Evolutionary conservation across 2,888 invertebrate species (phyloP).

Genomic region (Andrena hattorfiana): DNA sequence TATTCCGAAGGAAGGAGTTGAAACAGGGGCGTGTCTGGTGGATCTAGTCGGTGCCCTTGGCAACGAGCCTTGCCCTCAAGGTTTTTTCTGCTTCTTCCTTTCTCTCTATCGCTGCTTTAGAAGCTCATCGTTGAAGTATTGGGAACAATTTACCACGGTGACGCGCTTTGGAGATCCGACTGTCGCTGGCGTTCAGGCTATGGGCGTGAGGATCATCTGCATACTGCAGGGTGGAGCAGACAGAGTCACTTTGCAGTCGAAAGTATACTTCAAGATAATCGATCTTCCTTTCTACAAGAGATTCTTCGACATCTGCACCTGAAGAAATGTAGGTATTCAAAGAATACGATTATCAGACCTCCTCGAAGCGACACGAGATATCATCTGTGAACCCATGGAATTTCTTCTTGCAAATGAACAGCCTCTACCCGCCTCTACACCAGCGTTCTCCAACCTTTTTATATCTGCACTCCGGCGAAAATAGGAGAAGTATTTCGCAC

Average conservation of each 20-base stretch:
- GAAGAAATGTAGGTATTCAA: background rate
- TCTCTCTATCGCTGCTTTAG: conserved; percentile 24
- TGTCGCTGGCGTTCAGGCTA: conserved; percentile 27
- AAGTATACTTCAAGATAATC: conserved; percentile 7
- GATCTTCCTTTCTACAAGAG: background rate
- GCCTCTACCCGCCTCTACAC: too few relatives aligned
- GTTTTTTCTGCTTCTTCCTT: conserved; percentile 34
- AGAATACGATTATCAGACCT: background rate
- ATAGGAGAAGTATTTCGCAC: too few relatives aligned
- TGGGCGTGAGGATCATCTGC: conserved; percentile 41
- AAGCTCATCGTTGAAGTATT: conserved; percentile 18
- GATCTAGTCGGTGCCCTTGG: conserved; percentile 77
- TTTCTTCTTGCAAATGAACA: too few relatives aligned
- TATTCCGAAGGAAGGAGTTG: conserved; percentile 30
- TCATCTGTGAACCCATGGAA: conserved; percentile 42
- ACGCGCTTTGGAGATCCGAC: conserved; percentile 20
- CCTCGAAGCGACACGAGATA: conserved; percentile 30
- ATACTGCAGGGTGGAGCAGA: conserved; percentile 43
- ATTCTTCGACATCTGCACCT: background rate
- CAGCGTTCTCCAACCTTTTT: too few relatives aligned
- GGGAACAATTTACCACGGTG: conserved; percentile 17
- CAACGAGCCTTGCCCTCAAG: conserved; percentile 46
- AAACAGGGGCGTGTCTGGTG: conserved; percentile 59
- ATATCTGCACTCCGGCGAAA: too few relatives aligned
- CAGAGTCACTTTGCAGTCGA: conserved; percentile 9